Evolutionary conservation across 2,888 invertebrate species (phyloP), one percentile per base, ranked within the genome.

Genomic region (Cyclophora punctaria): DNA sequence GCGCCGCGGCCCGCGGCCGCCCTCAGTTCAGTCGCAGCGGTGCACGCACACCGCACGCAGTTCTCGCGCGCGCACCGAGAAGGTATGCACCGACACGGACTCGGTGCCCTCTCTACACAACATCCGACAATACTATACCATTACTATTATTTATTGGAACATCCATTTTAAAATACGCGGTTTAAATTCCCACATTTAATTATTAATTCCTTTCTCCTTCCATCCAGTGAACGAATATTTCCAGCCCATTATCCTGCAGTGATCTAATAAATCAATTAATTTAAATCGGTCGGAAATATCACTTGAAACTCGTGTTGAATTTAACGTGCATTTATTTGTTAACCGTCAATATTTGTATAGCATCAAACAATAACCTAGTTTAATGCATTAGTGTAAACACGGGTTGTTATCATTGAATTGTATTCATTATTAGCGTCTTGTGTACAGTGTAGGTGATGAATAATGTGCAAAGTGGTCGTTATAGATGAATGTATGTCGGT

Each of bases 21-120:
- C 78, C 78, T 77, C 75, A 73, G 85, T 82, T 75, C 75, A 85
- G 86, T 85, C 80, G 78, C 82, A 80, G 86, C 87, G 88, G 87
- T 87, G 88, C 87, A 88, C 88, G 87, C 87, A 85, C 88, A 73
- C 88, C 87, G 87, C 83, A 87, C 88, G 88, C 88, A 88, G 87
- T 85, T 86, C 87, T 86, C 87, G 87, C 85, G 85, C 85, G 84
- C 85, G 80, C 74, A 69, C 78, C 83, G 83, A 85, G 83, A 86
- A 87, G 88, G 87, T 87, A 85, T 75, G 75, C 82, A 69, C 74
- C 70, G 60, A 64, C 66, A 67, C 64, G 63, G 67, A 61, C 60
- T 58, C 50, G 58, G 52, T 55, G 51, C 59, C 62, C 65, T 58
- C 20, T 20, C 20, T 20, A 20, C 20, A 20, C 20, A 59, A 59